Evolutionary conservation across 2,113 vertebrate genomes (phyloP).

Genomic region (Hypomesus transpacificus): DNA sequence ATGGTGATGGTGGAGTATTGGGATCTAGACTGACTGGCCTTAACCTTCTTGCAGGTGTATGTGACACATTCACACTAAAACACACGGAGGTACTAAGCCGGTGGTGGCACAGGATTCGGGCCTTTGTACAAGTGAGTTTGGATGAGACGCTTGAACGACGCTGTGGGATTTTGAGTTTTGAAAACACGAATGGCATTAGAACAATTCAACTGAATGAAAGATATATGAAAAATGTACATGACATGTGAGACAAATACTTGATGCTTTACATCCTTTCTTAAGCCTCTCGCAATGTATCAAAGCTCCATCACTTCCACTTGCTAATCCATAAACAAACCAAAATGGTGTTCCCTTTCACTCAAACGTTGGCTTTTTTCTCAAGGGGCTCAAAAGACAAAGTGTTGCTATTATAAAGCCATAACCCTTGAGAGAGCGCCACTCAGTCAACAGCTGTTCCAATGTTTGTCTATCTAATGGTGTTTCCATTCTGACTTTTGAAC

Average conservation of each 20-base stretch:
- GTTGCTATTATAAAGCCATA: constrained; percentile 54
- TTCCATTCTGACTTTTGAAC: constrained; percentile 58
- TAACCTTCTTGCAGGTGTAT: not conserved
- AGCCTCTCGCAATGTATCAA: too few species aligned
- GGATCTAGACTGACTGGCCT: not conserved
- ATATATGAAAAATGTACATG: too few species aligned
- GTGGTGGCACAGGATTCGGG: not conserved
- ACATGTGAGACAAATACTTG: too few species aligned
- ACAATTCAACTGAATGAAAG: too few species aligned
- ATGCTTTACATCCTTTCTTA: too few species aligned
- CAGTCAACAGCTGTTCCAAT: constrained; percentile 53
- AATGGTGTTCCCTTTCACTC: not conserved
- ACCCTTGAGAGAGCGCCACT: constrained; percentile 66
- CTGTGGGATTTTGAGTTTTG: too few species aligned
- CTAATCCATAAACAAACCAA: not conserved
- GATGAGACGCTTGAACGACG: not conserved
- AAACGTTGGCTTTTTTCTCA: constrained; percentile 9
- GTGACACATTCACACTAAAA: not conserved
- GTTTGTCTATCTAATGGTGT: constrained; percentile 68
- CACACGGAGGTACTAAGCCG: not conserved
- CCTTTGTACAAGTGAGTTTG: not conserved
- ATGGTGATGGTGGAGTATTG: not conserved
- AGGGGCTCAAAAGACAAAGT: not conserved
- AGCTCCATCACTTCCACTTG: too few species aligned
- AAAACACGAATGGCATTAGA: too few species aligned